These are phyloP conservation scores for Aethes cnicana DNA, from an alignment of 2,888 invertebrate genomes.

Conservation along the genomic window DNA sequence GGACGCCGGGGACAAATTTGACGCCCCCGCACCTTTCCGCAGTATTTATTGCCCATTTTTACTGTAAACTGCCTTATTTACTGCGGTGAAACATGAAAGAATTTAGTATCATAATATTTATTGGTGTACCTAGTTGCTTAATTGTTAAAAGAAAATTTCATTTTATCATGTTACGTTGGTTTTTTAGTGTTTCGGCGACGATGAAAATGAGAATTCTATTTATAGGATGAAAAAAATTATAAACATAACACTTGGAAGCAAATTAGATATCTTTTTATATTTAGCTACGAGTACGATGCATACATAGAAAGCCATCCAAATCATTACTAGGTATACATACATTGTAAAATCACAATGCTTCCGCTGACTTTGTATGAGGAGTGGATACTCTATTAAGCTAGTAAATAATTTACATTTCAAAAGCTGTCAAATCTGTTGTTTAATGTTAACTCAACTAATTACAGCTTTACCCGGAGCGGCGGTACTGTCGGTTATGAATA, in stretches of 20 bases:
- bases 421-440: conserved; percentile 17
- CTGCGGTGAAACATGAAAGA: conserved; percentile 20
- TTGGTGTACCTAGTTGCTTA: conserved; percentile 3
- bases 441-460: conserved; percentile 24
- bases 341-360: too few species aligned
- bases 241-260: too few species aligned
- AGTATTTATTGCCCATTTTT: conserved; percentile 53
- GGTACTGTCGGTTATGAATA: conserved; percentile 27
- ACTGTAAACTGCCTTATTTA: conserved; percentile 38
- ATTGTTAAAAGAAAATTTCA: background rate
- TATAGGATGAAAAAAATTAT: too few species aligned
- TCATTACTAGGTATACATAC: too few species aligned
- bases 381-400: background rate
- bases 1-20: conserved; percentile 56
- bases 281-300: too few species aligned
- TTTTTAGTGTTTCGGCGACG: background rate
- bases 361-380: too few species aligned
- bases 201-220: too few species aligned
- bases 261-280: too few species aligned
- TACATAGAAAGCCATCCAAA: too few species aligned
- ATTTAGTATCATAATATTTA: conserved; percentile 13
- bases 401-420: conserved; percentile 1
- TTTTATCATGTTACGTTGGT: background rate
- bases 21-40: conserved; percentile 42
- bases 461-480: conserved; percentile 2